Evolutionary conservation across 2,888 invertebrate genomes (phyloP).

Genomic region (Papilio demoleus): DNA sequence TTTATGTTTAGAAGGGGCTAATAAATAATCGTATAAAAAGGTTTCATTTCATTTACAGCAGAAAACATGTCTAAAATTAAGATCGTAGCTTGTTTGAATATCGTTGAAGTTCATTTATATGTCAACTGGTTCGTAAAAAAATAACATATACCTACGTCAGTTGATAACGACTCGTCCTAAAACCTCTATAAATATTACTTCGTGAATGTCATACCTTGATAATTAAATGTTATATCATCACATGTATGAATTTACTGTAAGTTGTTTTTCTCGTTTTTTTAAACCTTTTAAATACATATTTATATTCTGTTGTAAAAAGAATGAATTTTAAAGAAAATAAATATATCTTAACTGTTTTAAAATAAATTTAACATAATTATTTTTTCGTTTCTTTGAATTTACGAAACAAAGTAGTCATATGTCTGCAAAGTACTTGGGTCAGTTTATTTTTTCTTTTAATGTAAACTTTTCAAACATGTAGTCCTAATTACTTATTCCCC

Average conservation of each 20-base stretch:
- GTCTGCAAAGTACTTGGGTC: too few species aligned
- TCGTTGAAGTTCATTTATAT: slow-evolving; percentile 40
- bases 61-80: slow-evolving; percentile 32
- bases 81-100: slow-evolving; percentile 27
- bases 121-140: slow-evolving; percentile 39
- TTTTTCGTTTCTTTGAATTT: background rate
- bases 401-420: too few species aligned
- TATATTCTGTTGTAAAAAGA: background rate
- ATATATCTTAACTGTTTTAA: background rate
- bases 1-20: background rate
- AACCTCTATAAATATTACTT: slow-evolving; percentile 33
- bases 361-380: background rate
- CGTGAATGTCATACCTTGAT: slow-evolving; percentile 25
- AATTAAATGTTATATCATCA: slow-evolving; percentile 23
- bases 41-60: slow-evolving; percentile 17
- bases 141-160: slow-evolving; percentile 26
- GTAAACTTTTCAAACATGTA: too few species aligned
- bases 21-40: slow-evolving; percentile 15
- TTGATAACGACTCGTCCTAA: slow-evolving; percentile 27
- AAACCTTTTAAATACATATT: slow-evolving; percentile 6
- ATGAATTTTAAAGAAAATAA: background rate
- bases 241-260: background rate
- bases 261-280: background rate
- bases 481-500: background rate
- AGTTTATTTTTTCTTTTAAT: too few species aligned